Percentiles rank a stretch among this genome's conserved stretches.
These are phyloP conservation scores for Alosa alosa DNA, from an alignment of 2,113 vertebrate species.

Conservation along the genomic window DNA sequence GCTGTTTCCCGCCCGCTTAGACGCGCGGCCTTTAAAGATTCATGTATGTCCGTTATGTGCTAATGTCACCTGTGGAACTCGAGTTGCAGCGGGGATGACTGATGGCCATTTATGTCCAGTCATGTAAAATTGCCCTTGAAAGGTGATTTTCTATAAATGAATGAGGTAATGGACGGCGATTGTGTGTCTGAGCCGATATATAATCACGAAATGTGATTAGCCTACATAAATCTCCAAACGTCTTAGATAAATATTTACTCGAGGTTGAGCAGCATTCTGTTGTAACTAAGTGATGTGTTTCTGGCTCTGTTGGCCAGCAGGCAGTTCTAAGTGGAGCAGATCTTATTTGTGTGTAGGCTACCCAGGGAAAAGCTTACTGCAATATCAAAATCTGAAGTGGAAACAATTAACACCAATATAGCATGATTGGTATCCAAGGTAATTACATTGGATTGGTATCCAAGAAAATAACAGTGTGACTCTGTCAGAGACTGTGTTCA, in stretches of 20 bases:
- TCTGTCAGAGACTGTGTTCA: slow-evolving; percentile 23
- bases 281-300: background rate
- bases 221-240: slow-evolving; percentile 18
- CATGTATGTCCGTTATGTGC: slow-evolving; percentile 5
- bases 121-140: background rate
- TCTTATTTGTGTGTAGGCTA: background rate
- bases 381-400: slow-evolving; percentile 1
- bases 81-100: background rate
- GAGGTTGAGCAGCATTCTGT: background rate
- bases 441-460: background rate
- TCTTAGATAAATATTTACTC: slow-evolving; percentile 19
- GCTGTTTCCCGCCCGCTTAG: slow-evolving; percentile 59
- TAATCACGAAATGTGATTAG: slow-evolving; percentile 22
- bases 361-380: background rate
- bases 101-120: background rate
- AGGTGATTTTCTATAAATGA: background rate
- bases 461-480: background rate
- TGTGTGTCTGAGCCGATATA: background rate
- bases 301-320: background rate
- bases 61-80: background rate
- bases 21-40: slow-evolving; percentile 13
- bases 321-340: background rate
- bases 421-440: background rate
- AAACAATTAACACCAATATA: background rate
- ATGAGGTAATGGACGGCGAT: background rate